Conservation (phyloP, 2,888 invertebrate genomes). For the Eristalinus sepulchralis region DNA sequence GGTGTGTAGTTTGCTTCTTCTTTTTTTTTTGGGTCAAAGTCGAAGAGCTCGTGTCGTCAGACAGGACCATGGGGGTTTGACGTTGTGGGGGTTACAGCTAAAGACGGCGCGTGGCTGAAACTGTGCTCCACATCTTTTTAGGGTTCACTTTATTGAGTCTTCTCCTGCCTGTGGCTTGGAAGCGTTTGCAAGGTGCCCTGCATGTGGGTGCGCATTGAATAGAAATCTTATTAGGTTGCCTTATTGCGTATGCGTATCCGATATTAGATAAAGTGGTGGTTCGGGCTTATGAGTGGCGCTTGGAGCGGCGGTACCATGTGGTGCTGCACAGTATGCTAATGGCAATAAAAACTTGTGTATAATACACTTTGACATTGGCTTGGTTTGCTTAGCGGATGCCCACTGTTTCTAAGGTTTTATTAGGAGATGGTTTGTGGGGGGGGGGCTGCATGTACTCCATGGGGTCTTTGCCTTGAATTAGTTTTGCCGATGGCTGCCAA, state of each 20-base stretch:
- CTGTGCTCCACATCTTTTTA: background rate
- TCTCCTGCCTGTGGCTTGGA: background rate
- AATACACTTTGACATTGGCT: background rate
- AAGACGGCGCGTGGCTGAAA: constrained; percentile 26
- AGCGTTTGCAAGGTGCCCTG: constrained; percentile 4
- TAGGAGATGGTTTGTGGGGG: background rate
- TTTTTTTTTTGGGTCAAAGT: constrained; percentile 26
- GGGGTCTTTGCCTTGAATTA: background rate
- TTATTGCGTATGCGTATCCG: constrained; percentile 6
- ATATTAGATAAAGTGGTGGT: constrained; percentile 4
- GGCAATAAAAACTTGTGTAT: background rate
- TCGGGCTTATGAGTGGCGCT: background rate
- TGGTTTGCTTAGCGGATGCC: background rate
- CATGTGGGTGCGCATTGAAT: constrained; percentile 20
- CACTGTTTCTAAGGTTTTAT: background rate
- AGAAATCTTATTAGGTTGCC: constrained; percentile 32
- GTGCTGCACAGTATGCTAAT: constrained; percentile 27
- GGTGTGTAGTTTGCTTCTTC: constrained; percentile 10
- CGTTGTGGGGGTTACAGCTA: background rate
- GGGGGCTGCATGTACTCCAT: background rate
- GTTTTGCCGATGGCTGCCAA: too few relatives aligned
- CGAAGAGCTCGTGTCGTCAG: background rate
- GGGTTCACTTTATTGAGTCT: constrained; percentile 14
- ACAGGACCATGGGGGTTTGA: background rate
- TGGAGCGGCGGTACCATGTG: constrained; percentile 3